A percentile compares a stretch with the other conserved stretches of the same genome.
Conservation (phyloP, 2,888 invertebrate genomes). For the Diloba caeruleocephala region DNA sequence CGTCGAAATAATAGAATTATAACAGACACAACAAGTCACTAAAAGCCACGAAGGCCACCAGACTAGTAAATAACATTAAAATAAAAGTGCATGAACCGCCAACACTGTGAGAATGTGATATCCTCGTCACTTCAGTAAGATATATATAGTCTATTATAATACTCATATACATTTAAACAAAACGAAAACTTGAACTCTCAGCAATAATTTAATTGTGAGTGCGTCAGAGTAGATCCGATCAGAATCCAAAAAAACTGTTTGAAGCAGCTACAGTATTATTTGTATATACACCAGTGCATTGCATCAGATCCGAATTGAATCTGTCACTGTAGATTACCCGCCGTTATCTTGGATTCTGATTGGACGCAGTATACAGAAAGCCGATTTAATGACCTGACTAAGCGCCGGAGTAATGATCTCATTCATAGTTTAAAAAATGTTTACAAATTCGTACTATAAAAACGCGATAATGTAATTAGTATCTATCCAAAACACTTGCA, state of each 20-base stretch:
- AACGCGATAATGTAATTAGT: too few species aligned
- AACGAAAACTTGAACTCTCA: constrained; percentile 1
- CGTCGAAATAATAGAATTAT: constrained; percentile 45
- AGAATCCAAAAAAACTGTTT: constrained; percentile 4
- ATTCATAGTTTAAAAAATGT: too few species aligned
- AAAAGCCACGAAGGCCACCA: constrained; percentile 41
- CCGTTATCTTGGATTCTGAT: constrained; percentile 4
- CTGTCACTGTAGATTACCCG: not conserved
- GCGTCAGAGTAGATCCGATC: constrained; percentile 9
- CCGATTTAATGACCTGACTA: too few species aligned
- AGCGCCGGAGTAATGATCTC: too few species aligned
- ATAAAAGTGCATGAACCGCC: constrained; percentile 32
- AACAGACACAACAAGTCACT: constrained; percentile 52
- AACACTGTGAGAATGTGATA: constrained; percentile 29
- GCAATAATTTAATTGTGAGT: not conserved
- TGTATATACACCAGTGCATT: not conserved
- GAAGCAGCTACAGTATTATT: not conserved
- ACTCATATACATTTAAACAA: constrained; percentile 6
- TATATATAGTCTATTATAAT: constrained; percentile 3
- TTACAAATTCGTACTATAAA: too few species aligned
- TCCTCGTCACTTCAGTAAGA: constrained; percentile 6
- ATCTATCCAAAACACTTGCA: too few species aligned
- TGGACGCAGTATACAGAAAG: not conserved
- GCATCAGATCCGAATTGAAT: not conserved
- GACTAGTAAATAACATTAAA: constrained; percentile 28